These are phyloP conservation scores for Planiliza haematocheilus DNA, from an alignment of 2,113 vertebrate species.

Conservation along the genomic window DNA sequence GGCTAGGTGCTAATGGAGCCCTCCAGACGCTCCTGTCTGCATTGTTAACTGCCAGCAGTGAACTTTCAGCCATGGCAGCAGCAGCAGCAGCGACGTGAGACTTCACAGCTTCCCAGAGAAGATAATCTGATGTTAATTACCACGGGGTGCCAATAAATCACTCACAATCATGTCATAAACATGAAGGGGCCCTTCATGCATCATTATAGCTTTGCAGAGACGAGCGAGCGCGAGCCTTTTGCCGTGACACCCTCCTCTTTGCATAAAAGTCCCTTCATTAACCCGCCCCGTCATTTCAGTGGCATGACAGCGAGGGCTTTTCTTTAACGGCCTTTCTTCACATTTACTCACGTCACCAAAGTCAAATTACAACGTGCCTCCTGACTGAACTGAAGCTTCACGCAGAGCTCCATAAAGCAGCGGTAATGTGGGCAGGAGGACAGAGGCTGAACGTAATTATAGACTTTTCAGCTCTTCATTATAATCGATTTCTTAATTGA, in stretches of 20 bases:
- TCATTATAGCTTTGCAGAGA: conserved; percentile 66
- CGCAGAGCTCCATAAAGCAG: conserved; percentile 27
- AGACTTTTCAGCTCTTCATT: conserved; percentile 37
- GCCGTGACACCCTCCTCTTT: conserved; percentile 52
- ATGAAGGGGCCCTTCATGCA: conserved; percentile 74
- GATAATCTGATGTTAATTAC: conserved; percentile 74
- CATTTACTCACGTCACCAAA: conserved; percentile 13
- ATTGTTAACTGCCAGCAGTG: conserved; percentile 54
- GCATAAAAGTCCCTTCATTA: conserved; percentile 68
- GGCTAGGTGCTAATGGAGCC: conserved; percentile 64
- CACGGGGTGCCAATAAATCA: conserved; percentile 68
- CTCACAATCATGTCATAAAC: conserved; percentile 70
- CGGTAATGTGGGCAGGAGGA: conserved; percentile 24
- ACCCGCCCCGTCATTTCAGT: conserved; percentile 52
- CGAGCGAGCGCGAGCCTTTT: conserved; percentile 29
- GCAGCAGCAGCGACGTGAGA: conserved; percentile 38
- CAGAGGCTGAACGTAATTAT: conserved; percentile 36
- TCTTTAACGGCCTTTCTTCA: conserved; percentile 26
- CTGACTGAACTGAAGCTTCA: conserved; percentile 9
- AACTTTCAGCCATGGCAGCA: conserved; percentile 54
- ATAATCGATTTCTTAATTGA: conserved; percentile 38
- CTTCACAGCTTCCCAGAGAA: conserved; percentile 66
- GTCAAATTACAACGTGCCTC: conserved; percentile 19
- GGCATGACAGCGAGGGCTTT: conserved; percentile 28
- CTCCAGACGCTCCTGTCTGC: conserved; percentile 45